Base-by-base conservation (phyloP, 2,888 invertebrate genomes). In the Ophion costatus region DNA sequence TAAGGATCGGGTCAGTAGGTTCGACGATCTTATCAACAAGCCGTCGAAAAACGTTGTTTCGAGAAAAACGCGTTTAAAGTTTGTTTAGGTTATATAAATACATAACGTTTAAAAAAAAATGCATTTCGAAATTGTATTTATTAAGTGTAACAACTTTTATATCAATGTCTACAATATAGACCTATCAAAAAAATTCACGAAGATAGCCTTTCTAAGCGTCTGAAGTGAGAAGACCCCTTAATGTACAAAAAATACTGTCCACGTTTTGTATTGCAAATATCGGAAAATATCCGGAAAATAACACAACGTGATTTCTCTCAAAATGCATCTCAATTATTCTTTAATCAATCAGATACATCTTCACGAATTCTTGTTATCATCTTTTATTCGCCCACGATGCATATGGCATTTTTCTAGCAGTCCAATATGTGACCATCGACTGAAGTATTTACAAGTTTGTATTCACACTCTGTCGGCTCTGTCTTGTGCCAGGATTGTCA, bases 401-500 rank as follows among this genome's bases (percentile, higher is more conserved):
- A 42, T 42, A 63, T 9, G 20, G 67, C 17, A 69, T 17, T 81
- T 71, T 78, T 33, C 24, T 77, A 42, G 1, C 61, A 6, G 22
- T 63, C 29, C 57, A 57, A n/a, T 29, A 63, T 38, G 45, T 14
- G 22, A 69, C 11, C n/a, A 14, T 66, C 61, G 38, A 66, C 45
- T 45, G 22, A 59, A 38, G 29, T 82, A 82, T 85, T 82, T 82
- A 85, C 82, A 85, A 80, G 2, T 63, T 57, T 78, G 22, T 29
- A n/a, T 71, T 77, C 20, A 42, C 66, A 17, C 59, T 66, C 64
- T 42, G 33, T 69, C 75, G 61, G 24, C 42, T 71, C 38, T 11
- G 14, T 56, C 66, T 76, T 61, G 42, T 76, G 64, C 67, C 61
- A 78, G 71, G 76, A 85, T 85, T 85, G 82, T 85, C 79, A 67